phyloP scores from a whole-genome alignment of 2,113 vertebrate genomes.

The Psephotus haematonotus region DNA sequence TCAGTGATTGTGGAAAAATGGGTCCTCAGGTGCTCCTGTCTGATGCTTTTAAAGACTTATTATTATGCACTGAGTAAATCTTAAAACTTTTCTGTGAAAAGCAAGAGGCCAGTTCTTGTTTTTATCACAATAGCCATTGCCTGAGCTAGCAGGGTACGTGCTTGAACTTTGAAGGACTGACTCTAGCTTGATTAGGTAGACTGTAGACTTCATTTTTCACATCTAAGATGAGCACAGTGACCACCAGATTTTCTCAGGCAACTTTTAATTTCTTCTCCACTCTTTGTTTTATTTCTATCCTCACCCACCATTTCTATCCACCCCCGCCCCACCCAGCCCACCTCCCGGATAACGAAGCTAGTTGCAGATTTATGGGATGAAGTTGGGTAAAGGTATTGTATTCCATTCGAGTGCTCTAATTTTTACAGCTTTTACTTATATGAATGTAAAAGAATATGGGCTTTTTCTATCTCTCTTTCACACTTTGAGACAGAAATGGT shows the following conservation, averaged over 20 bases:
- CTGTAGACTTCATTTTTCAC: background rate
- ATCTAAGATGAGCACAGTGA: background rate
- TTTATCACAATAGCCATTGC: background rate
- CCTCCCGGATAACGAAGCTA: accelerated
- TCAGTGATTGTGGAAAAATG: background rate
- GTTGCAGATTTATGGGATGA: background rate
- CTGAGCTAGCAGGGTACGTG: background rate
- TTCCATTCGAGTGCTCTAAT: conserved; percentile 26
- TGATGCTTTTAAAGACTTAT: background rate
- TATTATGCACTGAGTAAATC: background rate
- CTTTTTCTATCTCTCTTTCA: background rate
- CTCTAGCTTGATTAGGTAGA: background rate
- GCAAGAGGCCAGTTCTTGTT: background rate
- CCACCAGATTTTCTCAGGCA: background rate
- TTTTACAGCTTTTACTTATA: conserved; percentile 25
- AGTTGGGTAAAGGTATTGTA: background rate
- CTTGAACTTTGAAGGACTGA: background rate
- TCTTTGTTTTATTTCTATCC: background rate
- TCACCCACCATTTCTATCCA: background rate
- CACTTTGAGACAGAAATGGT: conserved; percentile 13
- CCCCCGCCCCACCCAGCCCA: too few relatives aligned
- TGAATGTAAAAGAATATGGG: background rate
- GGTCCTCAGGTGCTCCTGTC: background rate
- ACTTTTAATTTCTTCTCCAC: background rate
- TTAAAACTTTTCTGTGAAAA: background rate